Base-by-base conservation (phyloP, 2,888 invertebrate species). In the Orthonevra nobilis region DNA sequence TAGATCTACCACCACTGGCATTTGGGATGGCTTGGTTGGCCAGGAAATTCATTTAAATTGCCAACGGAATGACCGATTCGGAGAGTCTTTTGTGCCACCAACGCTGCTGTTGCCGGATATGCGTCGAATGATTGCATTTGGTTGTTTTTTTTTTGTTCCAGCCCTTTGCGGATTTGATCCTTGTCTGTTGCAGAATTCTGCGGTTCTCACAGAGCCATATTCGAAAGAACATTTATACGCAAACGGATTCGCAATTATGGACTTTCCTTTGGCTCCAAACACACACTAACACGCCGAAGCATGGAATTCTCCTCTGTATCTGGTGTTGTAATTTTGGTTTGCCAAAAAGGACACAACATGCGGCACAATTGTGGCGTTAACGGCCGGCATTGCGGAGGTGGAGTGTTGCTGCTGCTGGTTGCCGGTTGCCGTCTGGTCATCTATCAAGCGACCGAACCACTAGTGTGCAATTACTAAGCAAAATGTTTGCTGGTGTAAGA, bases 171-270 rank as follows among this genome's bases (percentile, higher is more conserved):
- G 38, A 75, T 58, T 50, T 69, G 56, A 64, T 64, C 38, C 44
- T 70, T 64, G 70, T 72, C 77, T 64, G 77, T n/a, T 66, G 40
- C 70, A 72, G 64, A 60, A 42, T 46, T 72, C 23, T 77, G 77
- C 44, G 77, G 77, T 77, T 50, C 15, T 10, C n/a, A 14, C 15
- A 2, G 6, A 7, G 32, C 34, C 32, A 17, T 38, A 48, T 40
- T 44, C 38, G 23, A 44, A 70, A 64, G 70, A 70, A 54, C 77
- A 77, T 77, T 77, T 70, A 63, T 70, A 52, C 60, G 58, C 75
- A 69, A 69, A 69, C 75, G 42, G 56, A 75, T 69, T 75, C 68
- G 42, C 70, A 70, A 77, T 77, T 77, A 77, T 77, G 60, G 70
- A 66, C 72, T 72, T 64, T 60, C 50, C 70, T 36, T 63, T 63